Conservation (phyloP, 2,888 invertebrate species). For the Xestia rhomboidea region DNA sequence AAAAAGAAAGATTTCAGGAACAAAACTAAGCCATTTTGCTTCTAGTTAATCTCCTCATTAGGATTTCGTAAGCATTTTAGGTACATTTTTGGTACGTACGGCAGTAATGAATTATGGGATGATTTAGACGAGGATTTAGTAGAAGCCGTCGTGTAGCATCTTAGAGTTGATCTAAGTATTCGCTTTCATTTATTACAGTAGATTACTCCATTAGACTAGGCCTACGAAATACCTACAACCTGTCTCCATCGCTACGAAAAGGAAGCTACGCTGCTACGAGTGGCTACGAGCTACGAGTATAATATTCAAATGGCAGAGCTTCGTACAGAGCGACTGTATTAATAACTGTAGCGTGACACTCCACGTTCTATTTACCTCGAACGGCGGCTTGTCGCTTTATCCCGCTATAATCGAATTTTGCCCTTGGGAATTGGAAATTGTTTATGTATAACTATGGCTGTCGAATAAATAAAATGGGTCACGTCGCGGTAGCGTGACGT, state of each 20-base stretch:
- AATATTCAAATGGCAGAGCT: slow-evolving; percentile 9
- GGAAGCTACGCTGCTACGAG: slow-evolving; percentile 33
- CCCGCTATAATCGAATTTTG: slow-evolving; percentile 74
- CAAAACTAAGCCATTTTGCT: slow-evolving; percentile 30
- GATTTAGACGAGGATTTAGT: slow-evolving; percentile 24
- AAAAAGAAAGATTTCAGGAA: slow-evolving; percentile 37
- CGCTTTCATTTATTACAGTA: slow-evolving; percentile 13
- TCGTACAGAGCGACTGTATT: slow-evolving; percentile 40
- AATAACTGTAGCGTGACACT: slow-evolving; percentile 44
- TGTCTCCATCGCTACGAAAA: slow-evolving; percentile 21
- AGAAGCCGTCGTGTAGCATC: slow-evolving; percentile 24
- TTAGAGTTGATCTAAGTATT: slow-evolving; percentile 10
- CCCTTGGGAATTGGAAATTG: slow-evolving; percentile 74
- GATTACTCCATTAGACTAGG: slow-evolving; percentile 17
- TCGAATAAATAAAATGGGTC: slow-evolving; percentile 67
- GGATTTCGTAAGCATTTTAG: slow-evolving; percentile 20
- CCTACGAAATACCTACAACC: not conserved
- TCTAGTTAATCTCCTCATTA: slow-evolving; percentile 33
- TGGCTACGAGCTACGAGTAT: slow-evolving; percentile 27
- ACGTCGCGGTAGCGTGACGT: slow-evolving; percentile 53
- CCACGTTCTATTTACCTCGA: slow-evolving; percentile 55
- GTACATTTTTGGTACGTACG: slow-evolving; percentile 20
- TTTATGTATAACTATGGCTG: slow-evolving; percentile 67
- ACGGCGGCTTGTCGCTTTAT: slow-evolving; percentile 67
- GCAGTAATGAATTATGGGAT: slow-evolving; percentile 27